Base-by-base conservation (phyloP, 1,140 invertebrate species). In the Papilio xuthus region DNA sequence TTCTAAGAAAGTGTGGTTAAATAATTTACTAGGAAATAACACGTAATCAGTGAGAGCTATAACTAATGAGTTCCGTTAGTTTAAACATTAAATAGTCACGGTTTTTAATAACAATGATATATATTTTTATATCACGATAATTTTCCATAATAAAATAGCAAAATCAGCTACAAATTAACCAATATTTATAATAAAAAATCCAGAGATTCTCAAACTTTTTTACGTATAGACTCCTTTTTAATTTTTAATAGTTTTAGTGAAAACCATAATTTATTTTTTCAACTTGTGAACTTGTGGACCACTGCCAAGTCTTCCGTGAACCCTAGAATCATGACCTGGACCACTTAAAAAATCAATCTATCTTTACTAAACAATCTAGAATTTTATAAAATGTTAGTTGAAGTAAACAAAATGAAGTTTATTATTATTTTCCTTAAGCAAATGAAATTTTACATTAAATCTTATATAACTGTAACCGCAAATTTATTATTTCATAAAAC, bases 1-100 rank as follows among this genome's bases (percentile, higher is more conserved):
- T 67, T 67, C 23, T 7, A 67, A 28, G 60, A 67, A 67, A 67
- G 60, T 67, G 28, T 28, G 60, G 23, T 67, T 18, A 60, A 60
- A 23, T 60, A 26, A 12, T 60, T 23, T 23, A 28, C 1, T 67
- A 67, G 60, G 60, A 67, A 28, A 13, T 32, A 10, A 4, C 3
- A 67, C 26, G 23, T 26, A 67, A 67, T 10, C 23, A 26, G 13
- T 60, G 9, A 60, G 56, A 12, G 10, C 8, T 26, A 15, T 47
- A 18, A 20, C 26, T 67, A 67, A 67, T 2, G 60, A 67, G 26
- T 67, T 67, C 60, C 60, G 60, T 67, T 67, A 28, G 10, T n/a
- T 6, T 12, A 28, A 63, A 32, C 60, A 67, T 56, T 2, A 20
- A 56, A 18, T 13, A 28, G 60, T 32, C 60, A 67, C 23, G 12